Base-by-base conservation (phyloP, 2,113 vertebrate species). In the Gobiocypris rarus region DNA sequence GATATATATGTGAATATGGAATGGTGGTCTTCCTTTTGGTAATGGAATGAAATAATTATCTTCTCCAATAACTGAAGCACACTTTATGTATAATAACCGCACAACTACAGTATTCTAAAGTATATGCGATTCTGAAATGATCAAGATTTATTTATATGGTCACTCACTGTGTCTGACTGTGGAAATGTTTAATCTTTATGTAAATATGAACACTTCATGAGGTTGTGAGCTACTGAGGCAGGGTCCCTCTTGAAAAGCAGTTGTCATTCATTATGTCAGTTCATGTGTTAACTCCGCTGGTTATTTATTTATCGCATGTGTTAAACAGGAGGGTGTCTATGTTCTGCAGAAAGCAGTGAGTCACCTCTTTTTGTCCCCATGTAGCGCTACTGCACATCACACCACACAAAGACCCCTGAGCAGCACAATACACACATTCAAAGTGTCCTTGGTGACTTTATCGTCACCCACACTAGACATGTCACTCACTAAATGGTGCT, bases 381-480 rank as follows among this genome's bases (percentile, higher is more conserved):
- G 22, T 56, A 71, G 52, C 79, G 48, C 26, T 15, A 52, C 43
- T 17, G 24, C 41, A 74, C 61, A 78, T 61, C 38, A 38, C 38
- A 22, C 48, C 28, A 77, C 54, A 81, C 48, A 78, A 13, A 19
- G 50, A 65, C 43, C 74, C 86, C 75, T 19, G 43, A 82, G 81
- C 90, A 87, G 88, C 91, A 90, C 89, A 90, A 84, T 9, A 82
- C 70, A 84, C 86, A 73, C 45, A 84, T 69, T 82, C 50, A 85
- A 80, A 80, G 87, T 88, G 86, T 87, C 89, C 87, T 92, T 90
- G 85, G 88, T 86, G 87, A 89, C 80, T 56, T 71, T 34, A 81
- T 17, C 48, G 52, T 87, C 89, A 85, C 48, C 87, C 88, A 78
- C 85, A 77, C 73, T 78, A 81, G 86, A 87, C 76, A 86, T 80